Percentiles rank a stretch among this genome's conserved stretches.
Evolutionary conservation across 1,140 invertebrate genomes (phyloP).

Genomic region (Stenopsyche tienmushanensis): DNA sequence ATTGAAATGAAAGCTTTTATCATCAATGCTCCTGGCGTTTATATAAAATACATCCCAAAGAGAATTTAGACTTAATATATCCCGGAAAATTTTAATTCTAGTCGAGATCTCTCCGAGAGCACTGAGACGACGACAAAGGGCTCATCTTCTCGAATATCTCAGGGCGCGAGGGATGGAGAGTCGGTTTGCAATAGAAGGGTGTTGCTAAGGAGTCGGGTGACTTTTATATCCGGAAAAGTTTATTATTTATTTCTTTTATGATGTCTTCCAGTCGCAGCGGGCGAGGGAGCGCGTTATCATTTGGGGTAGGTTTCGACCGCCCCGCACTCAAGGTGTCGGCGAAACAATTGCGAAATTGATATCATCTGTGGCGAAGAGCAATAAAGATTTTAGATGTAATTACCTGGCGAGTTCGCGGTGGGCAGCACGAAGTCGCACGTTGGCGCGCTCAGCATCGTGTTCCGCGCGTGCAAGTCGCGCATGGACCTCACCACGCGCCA

Average conservation of each 20-base stretch:
- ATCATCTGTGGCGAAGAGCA: not conserved
- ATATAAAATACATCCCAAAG: too few relatives aligned
- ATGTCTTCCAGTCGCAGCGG: conserved; percentile 24
- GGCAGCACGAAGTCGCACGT: conserved; percentile 33
- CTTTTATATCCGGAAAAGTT: conserved; percentile 40
- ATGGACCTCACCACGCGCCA: conserved; percentile 27
- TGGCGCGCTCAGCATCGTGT: conserved; percentile 37
- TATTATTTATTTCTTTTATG: conserved; percentile 43
- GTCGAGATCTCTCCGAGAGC: not conserved
- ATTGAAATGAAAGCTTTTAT: too few relatives aligned
- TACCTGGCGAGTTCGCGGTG: conserved; percentile 37
- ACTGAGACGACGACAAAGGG: conserved; percentile 18
- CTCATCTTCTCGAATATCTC: conserved; percentile 13
- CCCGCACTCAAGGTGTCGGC: conserved; percentile 2
- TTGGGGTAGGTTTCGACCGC: conserved; percentile 18
- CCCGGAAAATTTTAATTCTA: conserved; percentile 1
- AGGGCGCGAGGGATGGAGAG: conserved; percentile 8
- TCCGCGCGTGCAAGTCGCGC: conserved; percentile 36
- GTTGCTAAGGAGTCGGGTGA: conserved; percentile 40
- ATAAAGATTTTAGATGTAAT: not conserved
- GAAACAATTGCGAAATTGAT: conserved; percentile 1
- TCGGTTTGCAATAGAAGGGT: conserved; percentile 37
- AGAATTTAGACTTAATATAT: not conserved
- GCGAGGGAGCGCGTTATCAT: conserved; percentile 6
- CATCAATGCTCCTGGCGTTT: too few relatives aligned